Evolutionary conservation across 2,888 invertebrate species (phyloP), one percentile per base, ranked within the genome.

Genomic region (Drosophila cognata): DNA sequence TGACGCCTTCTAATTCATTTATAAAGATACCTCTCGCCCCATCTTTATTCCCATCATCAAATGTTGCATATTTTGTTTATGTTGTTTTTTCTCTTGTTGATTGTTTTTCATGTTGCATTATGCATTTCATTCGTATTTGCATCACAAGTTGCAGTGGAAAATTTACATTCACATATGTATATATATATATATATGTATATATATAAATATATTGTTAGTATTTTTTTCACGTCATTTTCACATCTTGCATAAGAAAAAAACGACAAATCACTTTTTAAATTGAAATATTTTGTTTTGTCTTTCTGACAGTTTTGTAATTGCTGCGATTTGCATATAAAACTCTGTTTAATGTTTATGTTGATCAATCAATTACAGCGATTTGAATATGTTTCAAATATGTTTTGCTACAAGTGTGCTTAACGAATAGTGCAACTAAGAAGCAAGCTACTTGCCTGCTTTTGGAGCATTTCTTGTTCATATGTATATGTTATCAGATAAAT

Each of bases 1-100:
- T 88, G 87, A 84, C 80, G 78, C 82, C 87, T 87, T 82, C 83
- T 88, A 84, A 88, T 88, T 87, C 83, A 84, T 82, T 83, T 82
- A 68, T 76, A 72, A 77, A 76, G 66, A 70, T 68, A 73, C 68
- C 66, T 53, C 52, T 61, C 73, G 35, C 64, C 38, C 58, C 46
- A 46, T 8, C 46, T 46, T 46, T 25, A 65, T 70, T 74, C 68
- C 74, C 77, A 81, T 63, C 60, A 51, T 61, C 61, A 69, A 77
- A 65, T 66, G 65, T 71, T 55, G 48, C 60, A 59, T 48, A 57
- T 71, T 52, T 66, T 72, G 35, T 50, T 41, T 28, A 16, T 61
- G 43, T n/a, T 38, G 25, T 31, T 25, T 43, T 41, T 43, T 21
- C 43, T 25, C 11, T 33, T 52, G 21, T 10, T 51, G 18, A n/a